A percentile compares a stretch with the other conserved stretches of the same genome.
Conservation (phyloP, 2,113 vertebrate genomes). For the Calcarius ornatus region DNA sequence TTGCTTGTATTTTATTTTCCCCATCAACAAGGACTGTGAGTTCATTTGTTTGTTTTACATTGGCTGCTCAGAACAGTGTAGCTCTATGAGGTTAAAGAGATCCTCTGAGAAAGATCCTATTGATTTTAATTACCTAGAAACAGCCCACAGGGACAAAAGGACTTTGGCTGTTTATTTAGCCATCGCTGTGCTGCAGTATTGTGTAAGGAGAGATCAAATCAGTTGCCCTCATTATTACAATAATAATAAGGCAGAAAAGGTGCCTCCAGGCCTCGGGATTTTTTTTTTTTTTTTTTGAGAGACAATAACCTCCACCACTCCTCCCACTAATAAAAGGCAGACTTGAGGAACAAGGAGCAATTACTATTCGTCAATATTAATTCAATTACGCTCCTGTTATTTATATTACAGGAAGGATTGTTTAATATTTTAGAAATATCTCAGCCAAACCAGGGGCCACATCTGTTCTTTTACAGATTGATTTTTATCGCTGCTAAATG, state of each 20-base stretch:
- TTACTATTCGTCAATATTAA: constrained; percentile 81
- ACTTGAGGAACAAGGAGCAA: constrained; percentile 73
- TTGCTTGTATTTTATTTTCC: not conserved
- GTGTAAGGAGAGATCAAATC: constrained; percentile 93
- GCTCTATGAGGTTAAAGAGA: constrained; percentile 80
- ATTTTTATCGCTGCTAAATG: constrained; percentile 38
- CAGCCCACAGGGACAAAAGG: constrained; percentile 92
- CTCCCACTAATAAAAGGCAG: constrained; percentile 53
- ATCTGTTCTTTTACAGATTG: not conserved
- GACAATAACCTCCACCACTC: constrained; percentile 70
- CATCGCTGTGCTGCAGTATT: constrained; percentile 80
- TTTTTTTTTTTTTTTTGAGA: constrained; percentile 51
- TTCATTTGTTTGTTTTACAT: constrained; percentile 70
- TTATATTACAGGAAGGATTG: constrained; percentile 64
- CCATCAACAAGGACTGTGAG: constrained; percentile 16
- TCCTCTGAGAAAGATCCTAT: constrained; percentile 91
- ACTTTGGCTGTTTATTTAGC: constrained; percentile 92
- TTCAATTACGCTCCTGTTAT: constrained; percentile 76
- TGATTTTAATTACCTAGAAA: constrained; percentile 99
- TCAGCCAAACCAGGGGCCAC: not conserved
- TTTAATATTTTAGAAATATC: constrained; percentile 60
- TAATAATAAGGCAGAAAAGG: constrained; percentile 89
- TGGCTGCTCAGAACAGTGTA: constrained; percentile 59
- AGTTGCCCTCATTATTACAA: constrained; percentile 89
- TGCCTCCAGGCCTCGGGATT: constrained; percentile 74